Conservation (phyloP, 2,888 invertebrate genomes). For the Laspeyria flexula region DNA sequence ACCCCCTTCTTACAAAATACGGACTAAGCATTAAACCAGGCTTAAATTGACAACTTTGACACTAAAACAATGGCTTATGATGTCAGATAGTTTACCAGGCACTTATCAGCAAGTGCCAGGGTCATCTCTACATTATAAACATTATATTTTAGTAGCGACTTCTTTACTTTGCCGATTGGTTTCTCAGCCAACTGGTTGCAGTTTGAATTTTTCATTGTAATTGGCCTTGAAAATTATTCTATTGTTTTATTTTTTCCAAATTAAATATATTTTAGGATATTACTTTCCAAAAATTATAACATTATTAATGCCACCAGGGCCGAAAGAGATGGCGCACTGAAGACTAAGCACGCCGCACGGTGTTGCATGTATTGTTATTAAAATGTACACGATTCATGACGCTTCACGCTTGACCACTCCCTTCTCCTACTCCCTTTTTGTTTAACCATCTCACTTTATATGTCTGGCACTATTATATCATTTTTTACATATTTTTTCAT, state of each 20-base stretch:
- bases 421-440: slow-evolving; percentile 26
- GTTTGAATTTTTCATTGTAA: background rate
- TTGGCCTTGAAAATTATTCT: slow-evolving; percentile 35
- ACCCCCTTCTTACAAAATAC: no score
- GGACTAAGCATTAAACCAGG: no score
- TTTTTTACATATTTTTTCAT: slow-evolving; percentile 22
- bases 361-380: slow-evolving; percentile 62
- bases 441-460: slow-evolving; percentile 38
- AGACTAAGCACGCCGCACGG: slow-evolving; percentile 67
- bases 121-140: no score
- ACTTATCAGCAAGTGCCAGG: no score
- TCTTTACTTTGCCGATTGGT: background rate
- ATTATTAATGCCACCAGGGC: slow-evolving; percentile 85
- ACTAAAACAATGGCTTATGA: no score
- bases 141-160: no score
- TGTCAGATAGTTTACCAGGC: no score
- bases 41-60: no score
- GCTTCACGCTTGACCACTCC: slow-evolving; percentile 57
- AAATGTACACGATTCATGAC: slow-evolving; percentile 36
- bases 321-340: slow-evolving; percentile 77
- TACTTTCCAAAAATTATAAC: slow-evolving; percentile 60
- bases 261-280: slow-evolving; percentile 72
- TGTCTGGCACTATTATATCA: slow-evolving; percentile 34
- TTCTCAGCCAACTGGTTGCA: background rate
- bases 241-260: slow-evolving; percentile 55